These are phyloP conservation scores for Tetragonisca angustula DNA, from an alignment of 2,888 invertebrate species.

Conservation along the genomic window DNA sequence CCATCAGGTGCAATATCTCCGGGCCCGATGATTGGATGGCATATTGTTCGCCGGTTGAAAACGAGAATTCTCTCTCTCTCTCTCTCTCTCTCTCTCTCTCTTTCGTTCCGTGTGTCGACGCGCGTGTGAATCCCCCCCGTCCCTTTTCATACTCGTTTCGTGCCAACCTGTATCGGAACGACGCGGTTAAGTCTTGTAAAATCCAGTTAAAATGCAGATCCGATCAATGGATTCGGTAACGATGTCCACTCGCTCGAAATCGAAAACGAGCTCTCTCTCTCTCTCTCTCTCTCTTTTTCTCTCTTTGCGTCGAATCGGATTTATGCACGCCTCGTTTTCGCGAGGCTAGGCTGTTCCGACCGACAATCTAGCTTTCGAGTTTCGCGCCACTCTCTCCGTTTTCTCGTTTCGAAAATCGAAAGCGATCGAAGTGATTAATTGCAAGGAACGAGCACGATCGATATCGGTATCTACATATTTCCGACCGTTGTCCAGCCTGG, in stretches of 20 bases:
- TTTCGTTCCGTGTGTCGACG: no score
- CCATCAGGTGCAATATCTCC: conserved; percentile 64
- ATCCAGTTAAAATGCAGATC: conserved; percentile 77
- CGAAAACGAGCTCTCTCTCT: conserved; percentile 35
- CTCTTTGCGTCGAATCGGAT: background rate
- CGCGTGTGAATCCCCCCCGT: background rate
- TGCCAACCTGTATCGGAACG: conserved; percentile 27
- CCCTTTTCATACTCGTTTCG: conserved; percentile 17
- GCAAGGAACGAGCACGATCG: no score
- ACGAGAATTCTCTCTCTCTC: conserved; percentile 29
- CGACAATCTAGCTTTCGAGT: background rate
- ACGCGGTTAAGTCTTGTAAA: conserved; percentile 59
- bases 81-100: no score
- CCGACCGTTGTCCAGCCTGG: conserved; percentile 20
- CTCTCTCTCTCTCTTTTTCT: background rate
- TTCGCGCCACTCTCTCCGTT: conserved; percentile 2
- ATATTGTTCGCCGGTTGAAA: conserved; percentile 63
- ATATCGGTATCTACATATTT: background rate
- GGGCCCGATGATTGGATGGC: conserved; percentile 70
- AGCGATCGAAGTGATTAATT: background rate
- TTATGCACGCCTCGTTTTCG: conserved; percentile 15
- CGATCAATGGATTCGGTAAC: conserved; percentile 55
- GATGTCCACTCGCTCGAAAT: conserved; percentile 39
- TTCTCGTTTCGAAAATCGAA: no score
- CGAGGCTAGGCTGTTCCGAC: background rate